These are phyloP conservation scores for Bagarius yarrelli DNA, from an alignment of 2,113 vertebrate genomes.

Conservation along the genomic window DNA sequence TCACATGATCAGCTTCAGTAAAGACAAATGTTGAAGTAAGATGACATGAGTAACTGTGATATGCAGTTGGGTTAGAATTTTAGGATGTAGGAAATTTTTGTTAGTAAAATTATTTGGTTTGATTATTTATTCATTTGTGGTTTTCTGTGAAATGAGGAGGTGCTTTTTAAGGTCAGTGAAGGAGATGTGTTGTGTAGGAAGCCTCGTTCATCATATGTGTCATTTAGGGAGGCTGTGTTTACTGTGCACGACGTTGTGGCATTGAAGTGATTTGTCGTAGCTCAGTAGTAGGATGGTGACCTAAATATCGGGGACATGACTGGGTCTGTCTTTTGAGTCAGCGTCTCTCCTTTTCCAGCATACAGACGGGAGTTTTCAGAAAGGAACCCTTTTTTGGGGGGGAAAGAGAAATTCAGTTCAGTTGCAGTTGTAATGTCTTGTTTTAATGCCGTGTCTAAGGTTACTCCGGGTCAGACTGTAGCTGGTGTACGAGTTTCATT, in stretches of 20 bases:
- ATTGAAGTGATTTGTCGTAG: conserved; percentile 30
- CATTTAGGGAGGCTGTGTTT: conserved; percentile 39
- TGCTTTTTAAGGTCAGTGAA: neutral
- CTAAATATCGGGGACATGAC: conserved; percentile 36
- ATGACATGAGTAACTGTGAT: too few relatives aligned
- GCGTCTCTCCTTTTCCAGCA: conserved; percentile 24
- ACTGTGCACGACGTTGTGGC: conserved; percentile 30
- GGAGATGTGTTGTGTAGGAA: conserved; percentile 23
- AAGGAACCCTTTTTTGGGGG: neutral
- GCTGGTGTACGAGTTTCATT: neutral
- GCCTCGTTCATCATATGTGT: conserved; percentile 31
- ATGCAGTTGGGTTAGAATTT: too few relatives aligned
- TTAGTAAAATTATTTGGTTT: too few relatives aligned
- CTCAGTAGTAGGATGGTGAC: conserved; percentile 35
- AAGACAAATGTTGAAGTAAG: neutral
- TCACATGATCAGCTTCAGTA: neutral
- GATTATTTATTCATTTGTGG: too few relatives aligned
- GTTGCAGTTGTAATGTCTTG: neutral
- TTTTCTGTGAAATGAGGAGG: too few relatives aligned
- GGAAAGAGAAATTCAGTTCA: conserved; percentile 11
- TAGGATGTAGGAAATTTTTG: too few relatives aligned
- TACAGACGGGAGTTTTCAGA: conserved; percentile 35
- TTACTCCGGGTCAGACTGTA: neutral
- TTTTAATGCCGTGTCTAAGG: neutral
- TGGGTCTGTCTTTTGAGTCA: conserved; percentile 43